Base-by-base conservation (phyloP, 2,888 invertebrate species). In the Drosophila rubida region DNA sequence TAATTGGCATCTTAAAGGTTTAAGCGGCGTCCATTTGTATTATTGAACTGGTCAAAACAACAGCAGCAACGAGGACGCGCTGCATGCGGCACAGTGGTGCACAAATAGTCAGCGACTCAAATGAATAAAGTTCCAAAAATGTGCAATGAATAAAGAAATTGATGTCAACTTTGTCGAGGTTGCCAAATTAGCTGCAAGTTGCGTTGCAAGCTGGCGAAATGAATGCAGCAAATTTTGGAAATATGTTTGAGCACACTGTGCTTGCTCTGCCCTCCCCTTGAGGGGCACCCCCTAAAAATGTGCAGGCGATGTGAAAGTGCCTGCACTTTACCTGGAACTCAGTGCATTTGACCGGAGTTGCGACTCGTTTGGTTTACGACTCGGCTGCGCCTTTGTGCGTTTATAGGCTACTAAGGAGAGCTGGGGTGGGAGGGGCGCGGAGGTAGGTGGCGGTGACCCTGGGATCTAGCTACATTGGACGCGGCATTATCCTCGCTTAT, bases 1-100 rank as follows among this genome's bases (percentile, higher is more conserved):
- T 83, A 82, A 82, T 83, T 82, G 84, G 71, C 73, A 75, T 73
- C 78, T 84, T 84, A 80, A 87, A 78, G 87, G 84, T 76, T 82
- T 84, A 78, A 69, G 72, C 58, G 19, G 4, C n/a, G 65, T 58
- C 55, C 69, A 75, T 64, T 76, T 69, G 58, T 69, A 82, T 76
- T 82, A 82, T 79, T 79, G 68, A 68, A 63, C 57, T 23, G 63
- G 41, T 37, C 64, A 44, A 9, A 39, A 30, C n/a, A 30, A 30
- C 19, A 19, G 1, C 13, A 37, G 2, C 13, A 13, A 37, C 9
- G 14, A 7, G 5, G n/a, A n/a, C n/a, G n/a, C n/a, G n/a, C 6
- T 27, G 37, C 45, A 54, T 4, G 32, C 41, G 13, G 32, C 59
- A 53, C 37, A 49, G 41, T 44, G 63, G 44, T 32, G 11, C 11